Evolutionary conservation across 2,113 vertebrate species (phyloP), one percentile per base, ranked within the genome.

Genomic region (Atrichornis clamosus): DNA sequence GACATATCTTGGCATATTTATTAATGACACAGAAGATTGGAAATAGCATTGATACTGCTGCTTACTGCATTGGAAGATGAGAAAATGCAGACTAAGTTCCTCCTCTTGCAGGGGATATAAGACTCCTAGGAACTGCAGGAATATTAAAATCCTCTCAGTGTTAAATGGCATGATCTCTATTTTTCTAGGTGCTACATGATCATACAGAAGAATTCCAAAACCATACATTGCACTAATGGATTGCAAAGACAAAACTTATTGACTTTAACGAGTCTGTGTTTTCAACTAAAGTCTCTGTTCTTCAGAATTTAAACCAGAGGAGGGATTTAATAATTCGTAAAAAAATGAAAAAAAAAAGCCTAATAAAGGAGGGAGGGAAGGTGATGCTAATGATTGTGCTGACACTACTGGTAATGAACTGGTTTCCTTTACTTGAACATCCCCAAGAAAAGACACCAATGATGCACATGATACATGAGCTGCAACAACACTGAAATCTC

Each of bases 1-100:
- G 64, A 53, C 70, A 62, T 58, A 68, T 75, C 73, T 93, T 90
- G 96, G 80, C 92, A 84, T 89, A 84, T 89, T 96, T 95, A 93
- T 96, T 94, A 97, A 96, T 81, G 92, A 78, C 49, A 93, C 35
- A 81, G 79, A 93, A 91, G 75, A 94, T 7, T 83, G 39, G 89
- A 92, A 89, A 87, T 18, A 90, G 65, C 65, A 89, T 82, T 15
- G 1, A 92, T 93, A 96, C 28, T 92, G 52, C 93, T 81, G 86
- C 80, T 86, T 83, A 79, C 59, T 86, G 87, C 62, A 77, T 3
- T 81, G 44, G 49, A 92, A 93, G 88, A 87, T 86, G 88, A 92
- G 58, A 91, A 87, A 90, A 89, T 33, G 53, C 70, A 95, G 55
- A 89, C 53, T 67, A 91, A 78, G 24, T 83, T 90, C 64, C 78